These are phyloP conservation scores for Gymnothorax reevesii DNA, from an alignment of 2,797 vertebrate species.

Conservation along the genomic window DNA sequence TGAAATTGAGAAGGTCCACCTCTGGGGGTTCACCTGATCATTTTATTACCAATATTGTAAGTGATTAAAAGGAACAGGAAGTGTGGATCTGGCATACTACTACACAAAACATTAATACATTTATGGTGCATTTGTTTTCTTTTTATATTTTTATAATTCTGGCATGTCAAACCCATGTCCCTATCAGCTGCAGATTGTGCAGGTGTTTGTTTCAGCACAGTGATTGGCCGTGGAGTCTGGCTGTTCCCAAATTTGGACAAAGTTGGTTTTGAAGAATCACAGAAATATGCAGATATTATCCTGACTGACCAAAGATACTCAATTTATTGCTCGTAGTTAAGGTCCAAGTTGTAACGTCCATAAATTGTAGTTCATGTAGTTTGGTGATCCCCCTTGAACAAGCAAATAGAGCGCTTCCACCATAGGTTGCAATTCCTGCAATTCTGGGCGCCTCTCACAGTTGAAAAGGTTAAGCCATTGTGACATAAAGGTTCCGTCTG, in stretches of 20 bases:
- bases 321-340: background rate
- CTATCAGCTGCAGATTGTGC: background rate
- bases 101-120: background rate
- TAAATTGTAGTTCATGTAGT: background rate
- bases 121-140: background rate
- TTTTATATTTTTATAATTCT: background rate
- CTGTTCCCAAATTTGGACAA: background rate
- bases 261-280: background rate
- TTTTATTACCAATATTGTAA: background rate
- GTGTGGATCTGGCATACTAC: background rate
- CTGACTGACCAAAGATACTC: background rate
- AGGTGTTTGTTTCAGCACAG: background rate
- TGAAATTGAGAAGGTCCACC: too few species aligned
- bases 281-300: background rate
- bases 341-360: background rate
- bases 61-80: background rate
- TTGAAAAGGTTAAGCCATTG: constrained; percentile 39
- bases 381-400: background rate
- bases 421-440: background rate
- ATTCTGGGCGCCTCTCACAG: constrained; percentile 28
- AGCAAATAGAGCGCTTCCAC: background rate
- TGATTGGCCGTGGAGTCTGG: background rate
- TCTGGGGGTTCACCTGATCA: too few species aligned
- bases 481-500: constrained; percentile 17
- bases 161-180: background rate